A percentile compares a stretch with the other conserved stretches of the same genome.
phyloP scores from a whole-genome alignment of 1,140 invertebrate genomes.

The Artemia franciscana region DNA sequence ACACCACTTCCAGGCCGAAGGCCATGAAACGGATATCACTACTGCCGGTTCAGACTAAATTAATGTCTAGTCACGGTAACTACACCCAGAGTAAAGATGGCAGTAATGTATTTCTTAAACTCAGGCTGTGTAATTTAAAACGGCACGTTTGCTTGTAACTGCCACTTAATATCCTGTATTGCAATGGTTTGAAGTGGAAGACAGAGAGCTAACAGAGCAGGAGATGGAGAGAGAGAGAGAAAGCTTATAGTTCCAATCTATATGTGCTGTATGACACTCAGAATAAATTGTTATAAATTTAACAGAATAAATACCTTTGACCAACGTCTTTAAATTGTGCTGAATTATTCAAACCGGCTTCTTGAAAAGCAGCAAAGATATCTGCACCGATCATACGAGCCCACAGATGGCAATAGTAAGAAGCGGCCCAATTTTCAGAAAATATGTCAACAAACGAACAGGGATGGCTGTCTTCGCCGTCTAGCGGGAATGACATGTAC shows the following conservation, averaged over 20 bases:
- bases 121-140: background rate
- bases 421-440: conserved; percentile 40
- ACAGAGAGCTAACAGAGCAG: background rate
- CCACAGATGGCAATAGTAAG: conserved; percentile 52
- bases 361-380: conserved; percentile 56
- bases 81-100: too few species aligned
- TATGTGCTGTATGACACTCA: conserved; percentile 20
- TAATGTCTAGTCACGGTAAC: too few species aligned
- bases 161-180: background rate
- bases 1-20: too few species aligned
- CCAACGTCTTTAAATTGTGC: conserved; percentile 9
- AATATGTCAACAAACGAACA: conserved; percentile 52
- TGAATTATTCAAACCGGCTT: conserved; percentile 23
- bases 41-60: too few species aligned
- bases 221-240: conserved; percentile 20
- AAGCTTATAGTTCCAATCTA: conserved; percentile 24
- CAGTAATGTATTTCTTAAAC: too few species aligned
- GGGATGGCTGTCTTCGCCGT: conserved; percentile 50
- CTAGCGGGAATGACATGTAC: conserved; percentile 41
- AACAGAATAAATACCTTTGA: conserved; percentile 7
- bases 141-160: background rate
- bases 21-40: too few species aligned
- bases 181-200: background rate
- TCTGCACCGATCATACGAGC: conserved; percentile 72
- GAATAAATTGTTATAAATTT: conserved; percentile 13